Evolutionary conservation across 2,113 vertebrate species (phyloP), one percentile per base, ranked within the genome.

Genomic region (Otis tarda): DNA sequence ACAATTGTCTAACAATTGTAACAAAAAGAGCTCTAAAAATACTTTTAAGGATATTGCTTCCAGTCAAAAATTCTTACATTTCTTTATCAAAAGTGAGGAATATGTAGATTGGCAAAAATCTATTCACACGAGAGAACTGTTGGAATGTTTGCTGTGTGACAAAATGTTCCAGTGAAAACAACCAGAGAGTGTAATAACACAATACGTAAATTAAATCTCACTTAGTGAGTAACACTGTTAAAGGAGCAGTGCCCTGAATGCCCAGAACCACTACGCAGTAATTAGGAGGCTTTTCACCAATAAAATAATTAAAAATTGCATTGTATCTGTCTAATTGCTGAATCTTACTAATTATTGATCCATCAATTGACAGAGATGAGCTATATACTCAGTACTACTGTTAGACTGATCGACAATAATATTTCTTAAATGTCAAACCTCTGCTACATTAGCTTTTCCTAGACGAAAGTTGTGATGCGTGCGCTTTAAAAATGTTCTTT

Each of bases 231-330:
- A 43, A 43, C 4, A 17, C 18, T 67, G 60, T 49, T 52, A 64
- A 75, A 56, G 19, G 53, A 87, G 74, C 52, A 69, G 31, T 9
- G 50, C 63, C 69, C 41, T 30, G 30, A 68, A 61, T 56, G 57
- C 39, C 67, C 75, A 90, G 55, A 73, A 53, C 24, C 14, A 23
- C 45, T 50, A 24, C 6, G 43, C 37, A 80, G 27, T 85, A 79
- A 91, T 87, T 76, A 85, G 53, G n/a, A 90, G 35, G 16, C 31
- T 89, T 91, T 82, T 87, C 70, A 79, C 31, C 35, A 77, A 59
- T 57, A 67, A 93, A 95, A 83, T 93, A 75, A 91, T 76, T 82
- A 79, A 47, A 79, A 85, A 80, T 61, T 90, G 25, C 20, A 39
- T 49, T 82, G 37, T 76, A 83, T 52, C 74, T 78, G 31, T 68